Evolutionary conservation across 2,113 vertebrate genomes (phyloP).

Genomic region (Sturnus vulgaris): DNA sequence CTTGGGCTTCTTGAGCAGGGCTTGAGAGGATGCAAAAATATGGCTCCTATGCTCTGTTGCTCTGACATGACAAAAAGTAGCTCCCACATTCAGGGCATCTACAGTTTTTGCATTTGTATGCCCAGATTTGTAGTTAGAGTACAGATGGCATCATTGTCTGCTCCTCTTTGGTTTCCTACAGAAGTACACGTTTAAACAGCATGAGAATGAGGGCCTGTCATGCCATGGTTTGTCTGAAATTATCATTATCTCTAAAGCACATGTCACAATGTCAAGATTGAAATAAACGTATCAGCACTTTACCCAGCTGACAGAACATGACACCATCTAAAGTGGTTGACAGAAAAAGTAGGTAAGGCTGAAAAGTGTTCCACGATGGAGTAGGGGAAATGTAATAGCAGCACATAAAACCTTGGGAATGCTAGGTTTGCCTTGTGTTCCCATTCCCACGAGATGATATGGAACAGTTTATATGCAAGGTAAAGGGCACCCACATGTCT

Average conservation of each 20-base stretch:
- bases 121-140: not conserved
- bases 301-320: not conserved
- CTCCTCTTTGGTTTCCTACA: not conserved
- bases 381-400: not conserved
- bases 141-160: not conserved
- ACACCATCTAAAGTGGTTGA: not conserved
- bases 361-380: not conserved
- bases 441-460: rapidly evolving
- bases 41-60: rapidly evolving
- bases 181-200: not conserved
- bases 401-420: not conserved
- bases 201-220: not conserved
- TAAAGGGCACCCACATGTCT: not conserved
- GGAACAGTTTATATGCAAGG: not conserved
- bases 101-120: not conserved
- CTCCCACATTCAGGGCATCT: not conserved
- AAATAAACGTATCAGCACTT: not conserved
- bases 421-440: not conserved
- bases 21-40: not conserved
- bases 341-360: not conserved
- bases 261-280: not conserved
- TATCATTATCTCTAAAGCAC: not conserved
- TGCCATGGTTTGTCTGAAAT: not conserved
- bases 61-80: not conserved
- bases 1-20: not conserved